Base-by-base conservation (phyloP, 2,113 vertebrate species). In the Planiliza haematocheilus region DNA sequence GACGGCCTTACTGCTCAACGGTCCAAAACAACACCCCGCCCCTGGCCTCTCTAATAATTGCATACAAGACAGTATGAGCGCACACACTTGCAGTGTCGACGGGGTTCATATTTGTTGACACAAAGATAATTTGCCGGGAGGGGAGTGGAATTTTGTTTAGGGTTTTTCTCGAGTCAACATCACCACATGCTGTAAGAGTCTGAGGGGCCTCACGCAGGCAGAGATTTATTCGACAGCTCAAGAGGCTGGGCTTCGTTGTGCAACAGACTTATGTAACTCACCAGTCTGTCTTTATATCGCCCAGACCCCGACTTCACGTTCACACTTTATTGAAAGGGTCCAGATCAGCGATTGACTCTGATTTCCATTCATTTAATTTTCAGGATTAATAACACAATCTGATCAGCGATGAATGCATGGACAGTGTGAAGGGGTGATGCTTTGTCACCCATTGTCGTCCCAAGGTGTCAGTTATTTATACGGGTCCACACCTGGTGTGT, bases 391-490 rank as follows among this genome's bases (percentile, higher is more conserved):
- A 34, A 51, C 21, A 21, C 53, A 39, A 50, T 49, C 4, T 42
- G 4, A 42, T 42, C 20, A 24, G 14, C 0, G 7, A 36, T 37
- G 7, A 61, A 34, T 24, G 7, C 20, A 70, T 36, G n/a, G n/a
- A 43, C 14, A 11, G 7, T 12, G 48, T 61, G n/a, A n/a, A n/a
- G n/a, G n/a, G n/a, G 69, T 60, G 65, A 68, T 34, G 55, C 43
- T 68, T 79, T 56, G 48, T 65, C 74, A 75, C 62, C 75, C 63
- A 65, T 76, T 89, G 66, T 78, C 21, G 21, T 45, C 57, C 18
- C 21, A 21, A 36, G 36, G 45, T 24, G 57, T 86, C 48, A 86
- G 77, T 88, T 75, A 87, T 80, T 86, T 30, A 91, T 83, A 4
- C 7, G n/a, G 46, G 57, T 48, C 58, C 46, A 17, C 70, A 76